These are phyloP conservation scores for Catharus minimus DNA, from an alignment of 2,113 vertebrate genomes.

Conservation along the genomic window DNA sequence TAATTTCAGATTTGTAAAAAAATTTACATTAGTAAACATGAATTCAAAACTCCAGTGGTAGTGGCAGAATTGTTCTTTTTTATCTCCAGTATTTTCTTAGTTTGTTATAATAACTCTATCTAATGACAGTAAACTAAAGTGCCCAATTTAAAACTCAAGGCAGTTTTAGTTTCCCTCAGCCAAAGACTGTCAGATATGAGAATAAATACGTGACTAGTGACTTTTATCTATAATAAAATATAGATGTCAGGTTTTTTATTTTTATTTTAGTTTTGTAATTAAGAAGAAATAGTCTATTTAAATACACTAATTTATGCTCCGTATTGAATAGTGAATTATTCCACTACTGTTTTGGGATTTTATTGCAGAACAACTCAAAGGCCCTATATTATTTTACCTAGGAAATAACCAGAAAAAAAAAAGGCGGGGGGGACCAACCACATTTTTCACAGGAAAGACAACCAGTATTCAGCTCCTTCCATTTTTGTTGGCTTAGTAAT, in stretches of 20 bases:
- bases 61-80: background rate
- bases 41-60: background rate
- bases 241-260: background rate
- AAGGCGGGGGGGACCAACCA: too few relatives aligned
- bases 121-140: background rate
- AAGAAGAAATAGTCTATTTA: background rate
- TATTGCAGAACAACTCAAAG: background rate
- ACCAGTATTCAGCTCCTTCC: constrained; percentile 22
- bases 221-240: background rate
- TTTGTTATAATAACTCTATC: background rate
- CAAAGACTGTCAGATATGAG: background rate
- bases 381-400: background rate
- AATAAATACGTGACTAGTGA: background rate
- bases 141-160: background rate
- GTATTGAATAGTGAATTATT: background rate
- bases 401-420: background rate
- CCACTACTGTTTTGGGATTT: background rate
- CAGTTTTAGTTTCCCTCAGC: background rate
- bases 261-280: background rate
- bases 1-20: background rate
- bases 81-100: background rate
- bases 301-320: background rate
- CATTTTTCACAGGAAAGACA: background rate
- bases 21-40: background rate
- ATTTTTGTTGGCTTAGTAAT: constrained; percentile 30